Base-by-base conservation (phyloP, 2,113 vertebrate species). In the Sprattus sprattus region DNA sequence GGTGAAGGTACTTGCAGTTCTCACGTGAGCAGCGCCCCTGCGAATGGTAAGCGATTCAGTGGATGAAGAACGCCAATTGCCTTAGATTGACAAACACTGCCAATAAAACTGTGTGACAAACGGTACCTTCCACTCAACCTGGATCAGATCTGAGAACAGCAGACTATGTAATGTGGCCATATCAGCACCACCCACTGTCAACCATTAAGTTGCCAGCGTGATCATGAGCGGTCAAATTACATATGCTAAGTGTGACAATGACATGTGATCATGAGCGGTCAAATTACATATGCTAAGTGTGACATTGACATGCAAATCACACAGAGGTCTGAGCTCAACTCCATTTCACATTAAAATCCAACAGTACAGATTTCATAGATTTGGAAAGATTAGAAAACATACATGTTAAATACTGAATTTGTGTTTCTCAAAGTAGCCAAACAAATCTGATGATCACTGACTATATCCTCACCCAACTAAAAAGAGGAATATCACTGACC, bases 1-100 rank as follows among this genome's bases (percentile, higher is more conserved):
- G 97, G 91, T 99, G 97, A 92, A 99, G 97, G 90, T 99, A 99
- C 92, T 99, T 99, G 96, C 97, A 99, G 93, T 99, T 99, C 93
- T 99, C 97, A 92, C 97, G 96, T 83, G 96, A 97, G 92, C 97
- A 99, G 87, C 97, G 96, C n/a, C 97, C 97, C 97, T 99, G 92
- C 11, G 91, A 93, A 85, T 88, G 91, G 11, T 6, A 45, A 84
- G 46, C 88, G 25, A 81, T 83, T 86, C 64, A 10, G 50, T 45
- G 67, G 4, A 28, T 28, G 39, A 32, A 15, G 25, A 78, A 32
- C 44, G 71, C 71, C 16, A 78, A 78, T 39, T 44, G 25, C 28
- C 11, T 18, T 20, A 60, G 18, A 7, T 20, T 67, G 10, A 67
- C 64, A 39, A 39, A 39, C 39, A 39, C 39, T 39, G 39, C 39